phyloP scores from a whole-genome alignment of 2,797 vertebrate species.

The Typhlichthys eigenmanni region DNA sequence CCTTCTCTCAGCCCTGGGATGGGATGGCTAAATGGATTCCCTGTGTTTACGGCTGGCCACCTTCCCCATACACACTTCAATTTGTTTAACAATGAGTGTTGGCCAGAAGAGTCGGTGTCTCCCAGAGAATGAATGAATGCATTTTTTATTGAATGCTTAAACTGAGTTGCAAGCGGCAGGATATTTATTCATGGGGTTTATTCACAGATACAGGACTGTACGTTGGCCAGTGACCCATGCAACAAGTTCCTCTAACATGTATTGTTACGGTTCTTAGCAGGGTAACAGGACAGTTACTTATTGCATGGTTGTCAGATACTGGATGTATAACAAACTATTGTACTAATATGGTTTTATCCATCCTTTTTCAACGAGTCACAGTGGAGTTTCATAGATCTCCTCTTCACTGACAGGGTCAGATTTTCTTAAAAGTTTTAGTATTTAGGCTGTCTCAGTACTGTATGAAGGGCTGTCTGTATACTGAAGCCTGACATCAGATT shows the following conservation, averaged over 20 bases:
- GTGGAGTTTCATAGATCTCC: too few species aligned
- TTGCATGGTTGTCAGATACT: too few species aligned
- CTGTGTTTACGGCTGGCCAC: constrained; percentile 86
- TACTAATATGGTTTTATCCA: too few species aligned
- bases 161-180: constrained; percentile 84
- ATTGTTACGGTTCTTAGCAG: too few species aligned
- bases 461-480: not conserved
- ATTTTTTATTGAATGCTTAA: constrained; percentile 95
- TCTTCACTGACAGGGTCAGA: not conserved
- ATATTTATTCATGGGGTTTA: constrained; percentile 81
- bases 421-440: not conserved
- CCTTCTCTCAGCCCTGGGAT: constrained; percentile 88
- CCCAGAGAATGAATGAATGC: constrained; percentile 90
- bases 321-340: too few species aligned
- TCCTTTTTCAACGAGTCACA: too few species aligned
- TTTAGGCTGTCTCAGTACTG: not conserved
- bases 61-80: constrained; percentile 88
- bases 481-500: not conserved
- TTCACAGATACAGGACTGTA: constrained; percentile 67
- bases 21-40: constrained; percentile 95
- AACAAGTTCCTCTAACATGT: constrained; percentile 42
- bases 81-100: constrained; percentile 96
- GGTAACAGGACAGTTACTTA: too few species aligned
- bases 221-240: constrained; percentile 72
- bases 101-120: constrained; percentile 85